Evolutionary conservation across 2,113 vertebrate species (phyloP).

Genomic region (Potamarius usumacintae): DNA sequence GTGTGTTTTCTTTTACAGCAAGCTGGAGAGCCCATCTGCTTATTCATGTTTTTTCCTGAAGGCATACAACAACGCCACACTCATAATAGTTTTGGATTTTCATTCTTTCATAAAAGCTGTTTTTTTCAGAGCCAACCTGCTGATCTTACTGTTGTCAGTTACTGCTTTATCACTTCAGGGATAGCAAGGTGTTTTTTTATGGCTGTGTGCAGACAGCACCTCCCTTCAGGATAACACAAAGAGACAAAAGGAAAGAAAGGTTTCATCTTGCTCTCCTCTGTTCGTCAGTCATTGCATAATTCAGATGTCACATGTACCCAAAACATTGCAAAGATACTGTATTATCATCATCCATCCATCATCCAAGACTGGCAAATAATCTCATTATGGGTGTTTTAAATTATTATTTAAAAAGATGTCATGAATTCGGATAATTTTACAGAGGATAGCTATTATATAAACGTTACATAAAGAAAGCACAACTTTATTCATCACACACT

Average conservation of each 20-base stretch:
- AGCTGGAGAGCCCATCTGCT: constrained; percentile 24
- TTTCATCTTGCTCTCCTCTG: background rate
- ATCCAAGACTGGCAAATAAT: constrained; percentile 13
- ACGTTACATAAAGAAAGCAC: background rate
- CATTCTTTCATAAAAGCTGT: background rate
- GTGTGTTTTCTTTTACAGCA: constrained; percentile 22
- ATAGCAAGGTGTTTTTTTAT: background rate
- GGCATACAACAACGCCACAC: constrained; percentile 11
- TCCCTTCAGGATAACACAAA: background rate
- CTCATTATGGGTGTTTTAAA: constrained; percentile 28
- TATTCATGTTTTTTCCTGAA: background rate
- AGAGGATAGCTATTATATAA: constrained; percentile 14
- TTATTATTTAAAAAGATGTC: constrained; percentile 34
- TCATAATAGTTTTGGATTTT: constrained; percentile 1
- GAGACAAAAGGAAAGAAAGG: background rate
- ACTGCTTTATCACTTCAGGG: constrained; percentile 10
- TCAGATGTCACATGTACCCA: constrained; percentile 40
- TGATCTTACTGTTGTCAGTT: background rate
- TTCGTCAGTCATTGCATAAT: constrained; percentile 32
- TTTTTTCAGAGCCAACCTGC: constrained; percentile 14
- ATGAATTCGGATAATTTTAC: constrained; percentile 21
- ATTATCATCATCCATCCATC: constrained; percentile 2
- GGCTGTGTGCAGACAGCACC: background rate
- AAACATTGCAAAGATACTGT: constrained; percentile 14
- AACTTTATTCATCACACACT: too few species aligned